Evolutionary conservation across 2,797 vertebrate genomes (phyloP).

Genomic region (Bufotes viridis): DNA sequence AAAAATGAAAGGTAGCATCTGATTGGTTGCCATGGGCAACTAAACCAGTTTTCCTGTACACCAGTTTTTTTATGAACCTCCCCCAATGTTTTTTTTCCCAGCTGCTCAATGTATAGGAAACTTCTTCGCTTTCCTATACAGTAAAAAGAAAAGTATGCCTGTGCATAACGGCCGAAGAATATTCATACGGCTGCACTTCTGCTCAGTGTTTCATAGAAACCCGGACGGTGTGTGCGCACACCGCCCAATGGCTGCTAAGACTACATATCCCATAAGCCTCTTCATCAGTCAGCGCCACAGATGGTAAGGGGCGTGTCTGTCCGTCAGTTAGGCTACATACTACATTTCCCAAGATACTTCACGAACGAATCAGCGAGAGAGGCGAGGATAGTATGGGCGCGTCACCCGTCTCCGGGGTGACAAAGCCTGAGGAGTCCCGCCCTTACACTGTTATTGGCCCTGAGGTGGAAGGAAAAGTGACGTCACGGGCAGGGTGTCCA

Average conservation of each 20-base stretch:
- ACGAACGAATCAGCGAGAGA: not conserved
- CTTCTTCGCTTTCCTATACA: no score
- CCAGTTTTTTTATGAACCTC: no score
- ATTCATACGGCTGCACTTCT: not conserved
- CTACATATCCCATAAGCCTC: slow-evolving; percentile 25
- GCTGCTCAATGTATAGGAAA: no score
- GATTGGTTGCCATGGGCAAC: no score
- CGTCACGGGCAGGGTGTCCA: not conserved
- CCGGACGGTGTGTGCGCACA: no score
- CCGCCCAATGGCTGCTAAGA: not conserved
- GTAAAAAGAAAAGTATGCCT: no score
- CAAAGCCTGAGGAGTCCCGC: slow-evolving; percentile 1
- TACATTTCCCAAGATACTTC: slow-evolving; percentile 34
- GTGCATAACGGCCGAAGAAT: no score
- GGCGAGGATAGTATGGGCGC: slow-evolving; percentile 31
- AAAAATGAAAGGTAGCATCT: no score
- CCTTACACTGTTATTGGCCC: not conserved
- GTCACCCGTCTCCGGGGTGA: slow-evolving; percentile 57
- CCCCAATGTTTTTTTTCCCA: no score
- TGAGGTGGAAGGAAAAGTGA: slow-evolving; percentile 31
- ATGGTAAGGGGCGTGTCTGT: not conserved
- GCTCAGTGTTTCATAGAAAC: no score
- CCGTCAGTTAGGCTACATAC: not conserved
- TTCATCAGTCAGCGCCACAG: not conserved
- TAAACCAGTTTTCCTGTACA: no score